Percentiles rank a stretch among this genome's conserved stretches.
Evolutionary conservation across 2,888 invertebrate genomes (phyloP).

Genomic region (Pyrrhosoma nymphula): DNA sequence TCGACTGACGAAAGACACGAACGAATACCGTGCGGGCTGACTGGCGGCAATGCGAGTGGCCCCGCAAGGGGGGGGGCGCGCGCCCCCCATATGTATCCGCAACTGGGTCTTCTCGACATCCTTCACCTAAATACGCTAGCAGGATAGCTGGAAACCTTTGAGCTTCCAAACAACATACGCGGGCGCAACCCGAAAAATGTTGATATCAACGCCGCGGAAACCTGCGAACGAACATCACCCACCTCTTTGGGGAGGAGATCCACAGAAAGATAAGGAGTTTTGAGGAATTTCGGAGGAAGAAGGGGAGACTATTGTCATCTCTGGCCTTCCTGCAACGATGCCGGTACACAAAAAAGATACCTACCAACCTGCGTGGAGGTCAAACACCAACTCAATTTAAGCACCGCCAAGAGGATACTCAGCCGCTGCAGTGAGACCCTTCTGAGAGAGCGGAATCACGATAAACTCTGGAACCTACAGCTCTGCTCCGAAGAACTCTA

Average conservation of each 20-base stretch:
- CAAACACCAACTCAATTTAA: background rate
- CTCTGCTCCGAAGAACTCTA: background rate
- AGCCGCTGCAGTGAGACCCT: background rate
- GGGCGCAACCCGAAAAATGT: no score
- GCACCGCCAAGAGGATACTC: background rate
- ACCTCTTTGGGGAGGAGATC: conserved; percentile 28
- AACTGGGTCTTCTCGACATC: no score
- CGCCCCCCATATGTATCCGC: no score
- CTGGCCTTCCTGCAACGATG: background rate
- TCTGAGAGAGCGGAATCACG: background rate
- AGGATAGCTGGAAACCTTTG: background rate
- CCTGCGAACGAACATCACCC: background rate
- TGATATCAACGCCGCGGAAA: no score
- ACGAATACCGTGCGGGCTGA: no score
- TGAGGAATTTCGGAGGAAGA: background rate
- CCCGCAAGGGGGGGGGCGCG: no score
- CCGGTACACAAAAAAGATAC: background rate
- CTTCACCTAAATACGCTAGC: background rate
- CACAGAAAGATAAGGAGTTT: background rate
- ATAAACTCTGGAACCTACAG: background rate
- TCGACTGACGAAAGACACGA: no score
- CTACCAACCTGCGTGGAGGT: background rate
- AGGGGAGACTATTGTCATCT: background rate
- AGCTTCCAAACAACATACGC: no score
- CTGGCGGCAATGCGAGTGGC: no score